These are phyloP conservation scores for Chrysomela aeneicollis DNA, from an alignment of 2,888 invertebrate species.

Conservation along the genomic window DNA sequence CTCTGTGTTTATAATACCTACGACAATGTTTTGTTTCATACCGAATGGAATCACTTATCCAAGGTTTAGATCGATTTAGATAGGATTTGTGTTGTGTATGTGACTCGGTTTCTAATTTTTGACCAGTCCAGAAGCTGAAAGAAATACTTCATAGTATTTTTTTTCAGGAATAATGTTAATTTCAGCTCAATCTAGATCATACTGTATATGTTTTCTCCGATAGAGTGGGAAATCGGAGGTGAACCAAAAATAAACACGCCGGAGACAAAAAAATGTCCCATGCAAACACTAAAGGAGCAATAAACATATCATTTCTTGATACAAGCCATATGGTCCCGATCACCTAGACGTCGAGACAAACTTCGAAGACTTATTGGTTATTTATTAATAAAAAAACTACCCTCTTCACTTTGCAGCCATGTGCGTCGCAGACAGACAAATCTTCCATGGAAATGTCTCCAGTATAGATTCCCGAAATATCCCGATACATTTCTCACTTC, in stretches of 20 bases:
- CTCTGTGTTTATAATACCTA: constrained; percentile 26
- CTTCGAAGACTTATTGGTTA: constrained; percentile 41
- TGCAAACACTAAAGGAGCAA: constrained; percentile 32
- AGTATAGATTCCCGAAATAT: background rate
- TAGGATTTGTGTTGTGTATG: too few relatives aligned
- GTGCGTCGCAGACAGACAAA: constrained; percentile 32
- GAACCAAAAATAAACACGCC: constrained; percentile 17
- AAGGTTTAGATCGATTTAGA: constrained; percentile 20
- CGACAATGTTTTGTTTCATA: constrained; percentile 20
- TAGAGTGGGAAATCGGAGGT: constrained; percentile 16
- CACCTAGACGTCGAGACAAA: constrained; percentile 35
- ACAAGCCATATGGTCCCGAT: constrained; percentile 40
- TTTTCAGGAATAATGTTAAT: too few relatives aligned
- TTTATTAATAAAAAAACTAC: constrained; percentile 42
- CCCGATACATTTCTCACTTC: background rate
- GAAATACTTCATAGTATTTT: too few relatives aligned
- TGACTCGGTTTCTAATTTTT: too few relatives aligned
- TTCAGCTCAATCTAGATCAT: too few relatives aligned
- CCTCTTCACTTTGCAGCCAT: constrained; percentile 35
- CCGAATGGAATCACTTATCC: constrained; percentile 22
- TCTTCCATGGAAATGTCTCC: constrained; percentile 6
- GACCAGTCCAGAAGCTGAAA: too few relatives aligned
- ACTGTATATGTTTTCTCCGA: background rate
- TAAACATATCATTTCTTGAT: constrained; percentile 44
- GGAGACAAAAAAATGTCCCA: constrained; percentile 30